Conservation (phyloP, 2,888 invertebrate genomes). For the Rhopalosiphum nymphaeae region DNA sequence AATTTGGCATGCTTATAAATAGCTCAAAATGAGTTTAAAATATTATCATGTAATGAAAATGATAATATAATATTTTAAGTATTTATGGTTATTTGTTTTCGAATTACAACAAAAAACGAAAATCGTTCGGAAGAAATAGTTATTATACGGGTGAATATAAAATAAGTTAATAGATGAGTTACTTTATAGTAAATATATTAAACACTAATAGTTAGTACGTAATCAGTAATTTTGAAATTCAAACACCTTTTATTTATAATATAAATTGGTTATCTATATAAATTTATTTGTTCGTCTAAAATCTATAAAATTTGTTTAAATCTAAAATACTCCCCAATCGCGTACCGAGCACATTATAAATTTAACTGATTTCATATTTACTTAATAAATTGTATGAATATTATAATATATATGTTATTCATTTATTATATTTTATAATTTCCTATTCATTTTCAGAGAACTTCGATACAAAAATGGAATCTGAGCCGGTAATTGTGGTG, state of each 20-base stretch:
- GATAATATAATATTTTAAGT: too few species aligned
- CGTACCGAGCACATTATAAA: background rate
- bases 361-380: background rate
- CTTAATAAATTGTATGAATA: background rate
- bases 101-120: too few species aligned
- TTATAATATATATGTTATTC: background rate
- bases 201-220: background rate
- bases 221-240: background rate
- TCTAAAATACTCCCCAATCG: background rate
- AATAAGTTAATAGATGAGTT: background rate
- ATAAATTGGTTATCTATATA: background rate
- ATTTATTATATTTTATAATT: background rate
- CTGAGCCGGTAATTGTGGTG: conserved; percentile 60
- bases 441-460: conserved; percentile 39
- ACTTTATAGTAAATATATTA: background rate
- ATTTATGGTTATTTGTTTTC: too few species aligned
- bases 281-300: background rate
- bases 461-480: conserved; percentile 46
- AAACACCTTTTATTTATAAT: background rate
- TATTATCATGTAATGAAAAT: too few species aligned
- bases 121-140: too few species aligned
- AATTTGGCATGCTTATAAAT: too few species aligned
- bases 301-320: background rate
- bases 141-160: background rate
- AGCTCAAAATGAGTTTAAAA: too few species aligned